These are phyloP conservation scores for Epicauta chinensis DNA, from an alignment of 1,140 invertebrate species.

Conservation along the genomic window DNA sequence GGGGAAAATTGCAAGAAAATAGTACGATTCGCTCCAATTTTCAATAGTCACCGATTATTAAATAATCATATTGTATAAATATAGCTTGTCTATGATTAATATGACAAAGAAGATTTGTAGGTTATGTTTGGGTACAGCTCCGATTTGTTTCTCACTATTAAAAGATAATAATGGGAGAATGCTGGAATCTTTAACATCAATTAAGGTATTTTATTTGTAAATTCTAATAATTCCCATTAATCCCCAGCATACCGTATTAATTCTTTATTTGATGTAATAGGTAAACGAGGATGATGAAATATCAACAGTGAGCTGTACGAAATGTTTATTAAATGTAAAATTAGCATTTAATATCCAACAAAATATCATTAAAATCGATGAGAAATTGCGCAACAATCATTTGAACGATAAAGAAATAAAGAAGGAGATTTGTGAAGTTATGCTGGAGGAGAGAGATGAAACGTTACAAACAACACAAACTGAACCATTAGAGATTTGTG, in stretches of 20 bases:
- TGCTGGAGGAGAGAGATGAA: not conserved
- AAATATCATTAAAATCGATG: slow-evolving; percentile 3
- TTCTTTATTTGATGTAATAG: not conserved
- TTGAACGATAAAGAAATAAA: slow-evolving; percentile 3
- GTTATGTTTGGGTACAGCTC: slow-evolving; percentile 4
- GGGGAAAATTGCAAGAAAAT: no score
- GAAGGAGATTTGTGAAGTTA: not conserved
- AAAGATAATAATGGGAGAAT: not conserved
- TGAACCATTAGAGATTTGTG: not conserved
- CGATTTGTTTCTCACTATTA: slow-evolving; percentile 3
- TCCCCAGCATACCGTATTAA: no score
- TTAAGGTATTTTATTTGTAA: slow-evolving; percentile 2
- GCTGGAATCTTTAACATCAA: slow-evolving; percentile 5
- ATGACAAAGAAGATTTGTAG: slow-evolving; percentile 9
- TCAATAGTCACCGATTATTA: no score
- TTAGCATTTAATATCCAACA: slow-evolving; percentile 10
- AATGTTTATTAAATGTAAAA: slow-evolving; percentile 12
- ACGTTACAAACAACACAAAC: not conserved
- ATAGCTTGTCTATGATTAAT: no score
- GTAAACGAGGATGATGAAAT: slow-evolving; percentile 5
- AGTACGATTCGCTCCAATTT: no score
- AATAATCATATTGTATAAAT: no score
- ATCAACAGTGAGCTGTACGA: slow-evolving; percentile 3
- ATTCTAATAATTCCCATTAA: not conserved
- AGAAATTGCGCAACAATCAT: not conserved